These are phyloP conservation scores for Holothuria glaberrima DNA, from an alignment of 35 echinoderm and acorn worm genomes.

Conservation along the genomic window DNA sequence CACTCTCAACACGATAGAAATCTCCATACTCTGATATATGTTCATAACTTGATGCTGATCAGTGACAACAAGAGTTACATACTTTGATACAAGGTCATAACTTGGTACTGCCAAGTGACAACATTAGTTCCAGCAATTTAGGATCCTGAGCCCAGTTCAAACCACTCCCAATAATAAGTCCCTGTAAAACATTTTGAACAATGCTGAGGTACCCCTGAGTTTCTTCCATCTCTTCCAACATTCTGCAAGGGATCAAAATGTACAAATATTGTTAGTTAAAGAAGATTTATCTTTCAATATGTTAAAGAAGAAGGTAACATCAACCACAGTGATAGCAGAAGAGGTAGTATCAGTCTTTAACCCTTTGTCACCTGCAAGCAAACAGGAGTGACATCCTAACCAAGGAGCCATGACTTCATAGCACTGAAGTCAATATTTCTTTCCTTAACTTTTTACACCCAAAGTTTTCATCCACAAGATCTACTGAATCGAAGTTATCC, in stretches of 20 bases:
- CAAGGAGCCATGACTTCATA: too few species aligned
- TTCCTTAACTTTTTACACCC: too few species aligned
- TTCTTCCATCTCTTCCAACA: constrained; percentile 51
- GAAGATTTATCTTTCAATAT: too few species aligned
- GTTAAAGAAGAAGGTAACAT: too few species aligned
- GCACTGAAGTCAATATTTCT: too few species aligned
- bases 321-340: too few species aligned
- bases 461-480: too few species aligned
- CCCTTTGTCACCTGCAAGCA: too few species aligned
- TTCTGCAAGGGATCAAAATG: constrained; percentile 6
- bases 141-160: constrained; percentile 69
- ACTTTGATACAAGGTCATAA: neutral
- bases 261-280: neutral
- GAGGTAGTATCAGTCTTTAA: too few species aligned
- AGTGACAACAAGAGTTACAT: neutral
- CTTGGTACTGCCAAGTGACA: constrained; percentile 33
- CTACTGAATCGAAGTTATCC: too few species aligned
- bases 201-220: constrained; percentile 25
- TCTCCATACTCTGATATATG: neutral
- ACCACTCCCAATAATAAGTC: constrained; percentile 62
- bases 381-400: too few species aligned
- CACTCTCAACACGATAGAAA: neutral
- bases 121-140: constrained; percentile 27
- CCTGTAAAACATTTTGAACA: constrained; percentile 53
- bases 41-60: neutral